Conservation (phyloP, 2,888 invertebrate genomes). For the Rhamphomyia laevipes region DNA sequence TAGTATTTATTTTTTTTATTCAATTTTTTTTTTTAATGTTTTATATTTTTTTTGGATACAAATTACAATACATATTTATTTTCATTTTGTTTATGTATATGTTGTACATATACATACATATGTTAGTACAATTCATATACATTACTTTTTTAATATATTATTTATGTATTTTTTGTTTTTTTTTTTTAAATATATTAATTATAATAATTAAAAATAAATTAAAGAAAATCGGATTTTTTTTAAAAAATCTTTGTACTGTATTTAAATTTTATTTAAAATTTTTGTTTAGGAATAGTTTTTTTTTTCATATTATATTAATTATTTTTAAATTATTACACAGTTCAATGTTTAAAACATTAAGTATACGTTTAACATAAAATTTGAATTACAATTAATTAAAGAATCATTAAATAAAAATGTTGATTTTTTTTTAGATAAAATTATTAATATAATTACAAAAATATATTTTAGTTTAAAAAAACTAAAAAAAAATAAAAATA, state of each 20-base stretch:
- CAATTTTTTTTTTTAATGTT: constrained; percentile 4
- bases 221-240: neutral
- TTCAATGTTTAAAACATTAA: too few species aligned
- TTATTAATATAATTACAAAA: too few species aligned
- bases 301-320: neutral
- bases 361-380: too few species aligned
- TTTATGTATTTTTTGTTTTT: neutral
- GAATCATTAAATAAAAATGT: too few species aligned
- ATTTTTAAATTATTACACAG: too few species aligned
- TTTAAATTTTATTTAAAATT: neutral
- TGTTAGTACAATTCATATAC: neutral
- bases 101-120: neutral
- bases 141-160: too few species aligned
- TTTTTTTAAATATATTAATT: neutral
- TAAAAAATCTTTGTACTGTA: neutral
- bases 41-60: constrained; percentile 11
- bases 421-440: too few species aligned
- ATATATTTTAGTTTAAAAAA: too few species aligned
- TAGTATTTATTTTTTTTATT: neutral
- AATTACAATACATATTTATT: constrained; percentile 9
- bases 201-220: neutral
- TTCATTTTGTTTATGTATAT: neutral
- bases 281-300: neutral
- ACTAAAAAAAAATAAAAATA: too few species aligned
- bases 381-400: too few species aligned